phyloP scores from a whole-genome alignment of 2,888 invertebrate species.

The Platerodrilus igneus region DNA sequence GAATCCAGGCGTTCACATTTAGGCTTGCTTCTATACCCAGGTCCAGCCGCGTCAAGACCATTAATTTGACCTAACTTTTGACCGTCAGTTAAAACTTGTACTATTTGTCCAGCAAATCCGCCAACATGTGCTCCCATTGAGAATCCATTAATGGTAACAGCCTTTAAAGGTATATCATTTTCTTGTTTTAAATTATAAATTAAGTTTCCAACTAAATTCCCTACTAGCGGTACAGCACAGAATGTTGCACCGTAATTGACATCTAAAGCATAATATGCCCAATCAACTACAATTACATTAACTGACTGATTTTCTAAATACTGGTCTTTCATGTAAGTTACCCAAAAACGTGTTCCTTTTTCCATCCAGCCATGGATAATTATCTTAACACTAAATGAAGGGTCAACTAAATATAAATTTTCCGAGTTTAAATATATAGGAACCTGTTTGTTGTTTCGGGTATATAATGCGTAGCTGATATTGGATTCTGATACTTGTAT shows the following conservation, averaged over 20 bases:
- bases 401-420: too few relatives aligned
- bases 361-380: conserved; percentile 15
- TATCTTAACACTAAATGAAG: too few relatives aligned
- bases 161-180: neutral
- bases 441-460: too few relatives aligned
- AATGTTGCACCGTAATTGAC: neutral
- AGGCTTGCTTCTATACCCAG: neutral
- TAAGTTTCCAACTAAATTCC: conserved; percentile 3
- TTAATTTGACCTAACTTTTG: conserved; percentile 8
- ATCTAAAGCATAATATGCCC: conserved; percentile 1
- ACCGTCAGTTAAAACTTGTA: neutral
- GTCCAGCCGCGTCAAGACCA: conserved; percentile 9
- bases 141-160: conserved; percentile 7
- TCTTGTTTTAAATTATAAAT: conserved; percentile 2
- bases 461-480: too few relatives aligned
- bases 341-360: neutral
- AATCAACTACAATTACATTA: conserved; percentile 8
- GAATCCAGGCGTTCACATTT: conserved; percentile 8
- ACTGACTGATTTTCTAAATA: conserved; percentile 3
- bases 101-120: conserved; percentile 8
- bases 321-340: conserved; percentile 3
- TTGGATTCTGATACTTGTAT: too few relatives aligned
- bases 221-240: conserved; percentile 8
- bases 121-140: conserved; percentile 13
- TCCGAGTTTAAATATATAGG: too few relatives aligned